A percentile compares a stretch with the other conserved stretches of the same genome.
phyloP scores from a whole-genome alignment of 1,140 invertebrate species.

The Zaprionus camerounensis region DNA sequence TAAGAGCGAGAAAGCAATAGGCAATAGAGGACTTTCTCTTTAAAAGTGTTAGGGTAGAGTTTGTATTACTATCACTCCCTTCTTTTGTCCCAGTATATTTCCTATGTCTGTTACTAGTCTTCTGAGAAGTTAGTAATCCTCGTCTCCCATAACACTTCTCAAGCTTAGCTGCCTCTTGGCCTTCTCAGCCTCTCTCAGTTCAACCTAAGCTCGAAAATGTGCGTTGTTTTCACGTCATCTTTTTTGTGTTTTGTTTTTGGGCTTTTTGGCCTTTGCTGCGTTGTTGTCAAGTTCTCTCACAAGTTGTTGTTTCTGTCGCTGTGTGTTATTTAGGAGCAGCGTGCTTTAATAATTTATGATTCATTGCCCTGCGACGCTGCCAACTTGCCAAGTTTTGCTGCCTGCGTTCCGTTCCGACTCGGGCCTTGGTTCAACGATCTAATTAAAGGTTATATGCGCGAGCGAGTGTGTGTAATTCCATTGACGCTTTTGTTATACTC shows the following conservation, averaged over 20 bases:
- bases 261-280: slow-evolving; percentile 26
- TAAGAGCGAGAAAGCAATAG: too few species aligned
- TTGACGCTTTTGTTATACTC: slow-evolving; percentile 48
- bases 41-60: too few species aligned
- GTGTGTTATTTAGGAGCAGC: slow-evolving; percentile 38
- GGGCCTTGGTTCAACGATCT: slow-evolving; percentile 77
- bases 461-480: slow-evolving; percentile 31
- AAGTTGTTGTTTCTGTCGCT: slow-evolving; percentile 21
- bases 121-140: not conserved
- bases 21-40: too few species aligned
- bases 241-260: slow-evolving; percentile 23
- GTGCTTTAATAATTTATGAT: slow-evolving; percentile 63
- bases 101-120: not conserved
- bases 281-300: slow-evolving; percentile 19
- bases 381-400: slow-evolving; percentile 44
- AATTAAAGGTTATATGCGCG: slow-evolving; percentile 82
- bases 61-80: too few species aligned
- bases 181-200: not conserved
- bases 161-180: slow-evolving; percentile 6
- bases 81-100: not conserved
- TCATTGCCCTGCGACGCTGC: slow-evolving; percentile 56
- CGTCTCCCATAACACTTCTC: not conserved
- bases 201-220: not conserved
- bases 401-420: slow-evolving; percentile 2
- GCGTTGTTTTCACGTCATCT: slow-evolving; percentile 3